A percentile compares a stretch with the other conserved stretches of the same genome.
These are phyloP conservation scores for Centropristis striata DNA, from an alignment of 2,113 vertebrate genomes.

Conservation along the genomic window DNA sequence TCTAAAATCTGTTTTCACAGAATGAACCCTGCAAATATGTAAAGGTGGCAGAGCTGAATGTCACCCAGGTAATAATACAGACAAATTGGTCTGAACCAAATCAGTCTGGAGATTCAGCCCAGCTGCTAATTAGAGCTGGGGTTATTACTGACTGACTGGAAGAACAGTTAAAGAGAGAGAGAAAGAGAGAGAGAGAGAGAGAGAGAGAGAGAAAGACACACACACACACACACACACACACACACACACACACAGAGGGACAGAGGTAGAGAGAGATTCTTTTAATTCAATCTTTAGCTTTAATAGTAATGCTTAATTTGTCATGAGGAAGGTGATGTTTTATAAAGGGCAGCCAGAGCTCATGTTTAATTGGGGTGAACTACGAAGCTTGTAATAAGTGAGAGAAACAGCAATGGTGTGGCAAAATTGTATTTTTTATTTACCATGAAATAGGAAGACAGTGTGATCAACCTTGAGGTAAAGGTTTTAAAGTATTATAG, in stretches of 20 bases:
- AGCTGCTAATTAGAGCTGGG: slow-evolving; percentile 71
- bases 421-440: slow-evolving; percentile 61
- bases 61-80: slow-evolving; percentile 72
- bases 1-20: slow-evolving; percentile 35
- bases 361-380: slow-evolving; percentile 77
- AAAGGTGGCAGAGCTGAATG: slow-evolving; percentile 64
- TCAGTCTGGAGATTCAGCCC: slow-evolving; percentile 64
- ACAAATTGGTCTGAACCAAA: slow-evolving; percentile 71
- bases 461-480: slow-evolving; percentile 15
- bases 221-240: no score
- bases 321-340: slow-evolving; percentile 69
- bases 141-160: slow-evolving; percentile 70
- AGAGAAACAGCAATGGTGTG: slow-evolving; percentile 32
- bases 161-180: slow-evolving; percentile 36
- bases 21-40: slow-evolving; percentile 47
- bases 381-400: slow-evolving; percentile 42
- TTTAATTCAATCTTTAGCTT: slow-evolving; percentile 73
- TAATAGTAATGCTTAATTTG: slow-evolving; percentile 78
- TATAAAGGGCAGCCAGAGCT: slow-evolving; percentile 72
- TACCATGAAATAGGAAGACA: slow-evolving; percentile 40
- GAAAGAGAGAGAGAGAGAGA: background rate
- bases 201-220: no score
- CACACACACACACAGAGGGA: no score
- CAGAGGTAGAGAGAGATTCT: background rate
- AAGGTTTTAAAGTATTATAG: slow-evolving; percentile 11